phyloP scores from a whole-genome alignment of 2,888 invertebrate genomes.

The Drosophila aldrichi region DNA sequence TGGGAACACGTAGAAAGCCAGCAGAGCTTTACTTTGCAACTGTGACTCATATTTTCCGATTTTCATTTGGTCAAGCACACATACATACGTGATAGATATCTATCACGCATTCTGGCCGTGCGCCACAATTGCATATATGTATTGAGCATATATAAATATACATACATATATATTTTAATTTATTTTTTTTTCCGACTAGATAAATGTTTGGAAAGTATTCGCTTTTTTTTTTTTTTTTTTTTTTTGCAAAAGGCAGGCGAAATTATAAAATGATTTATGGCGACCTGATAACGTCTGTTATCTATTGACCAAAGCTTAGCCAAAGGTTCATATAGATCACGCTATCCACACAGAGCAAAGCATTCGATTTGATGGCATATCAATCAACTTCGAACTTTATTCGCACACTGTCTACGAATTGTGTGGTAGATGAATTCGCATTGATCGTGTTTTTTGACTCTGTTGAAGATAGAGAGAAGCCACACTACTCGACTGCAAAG shows the following conservation, averaged over 20 bases:
- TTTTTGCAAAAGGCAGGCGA: slow-evolving; percentile 13
- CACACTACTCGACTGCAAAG: neutral
- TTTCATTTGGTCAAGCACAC: slow-evolving; percentile 27
- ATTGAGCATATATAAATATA: slow-evolving; percentile 22
- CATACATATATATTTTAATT: slow-evolving; percentile 24
- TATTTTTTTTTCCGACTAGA: slow-evolving; percentile 27
- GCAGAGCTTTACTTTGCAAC: neutral
- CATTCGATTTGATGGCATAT: slow-evolving; percentile 36
- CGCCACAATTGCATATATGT: slow-evolving; percentile 12
- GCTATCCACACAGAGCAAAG: slow-evolving; percentile 5
- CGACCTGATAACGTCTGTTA: slow-evolving; percentile 37
- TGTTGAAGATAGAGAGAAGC: neutral
- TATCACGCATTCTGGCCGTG: slow-evolving; percentile 53
- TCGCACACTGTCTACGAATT: neutral
- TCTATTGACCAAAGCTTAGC: slow-evolving; percentile 34
- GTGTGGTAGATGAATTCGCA: neutral
- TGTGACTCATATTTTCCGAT: slow-evolving; percentile 29
- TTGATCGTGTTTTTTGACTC: neutral
- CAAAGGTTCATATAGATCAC: slow-evolving; percentile 21
- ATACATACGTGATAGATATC: slow-evolving; percentile 1
- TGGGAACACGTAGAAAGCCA: neutral
- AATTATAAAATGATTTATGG: slow-evolving; percentile 51
- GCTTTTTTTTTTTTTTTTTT: slow-evolving; percentile 1
- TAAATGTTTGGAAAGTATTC: slow-evolving; percentile 30
- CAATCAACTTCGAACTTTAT: slow-evolving; percentile 23